Base-by-base conservation (phyloP, 2,113 vertebrate genomes). In the Acrocephalus arundinaceus region DNA sequence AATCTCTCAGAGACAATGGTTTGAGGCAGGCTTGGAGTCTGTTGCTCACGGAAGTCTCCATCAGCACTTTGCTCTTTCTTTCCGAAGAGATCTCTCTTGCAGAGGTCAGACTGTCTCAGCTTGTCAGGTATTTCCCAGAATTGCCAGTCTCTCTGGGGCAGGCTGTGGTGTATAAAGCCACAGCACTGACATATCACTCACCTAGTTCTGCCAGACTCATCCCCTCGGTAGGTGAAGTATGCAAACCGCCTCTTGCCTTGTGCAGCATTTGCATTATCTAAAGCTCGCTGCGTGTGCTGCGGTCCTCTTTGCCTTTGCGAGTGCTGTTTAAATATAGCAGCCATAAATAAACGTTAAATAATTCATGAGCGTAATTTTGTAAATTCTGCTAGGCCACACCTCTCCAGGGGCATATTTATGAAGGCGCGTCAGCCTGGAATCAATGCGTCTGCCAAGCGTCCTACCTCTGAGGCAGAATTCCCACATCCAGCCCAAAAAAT, bases 291-390 rank as follows among this genome's bases (percentile, higher is more conserved):
- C 89, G 74, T 57, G 83, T 70, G 96, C 97, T 62, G 55, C 63
- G 94, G 97, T 97, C 97, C 97, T 96, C 97, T 55, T 96, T 90
- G 85, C 97, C 96, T 98, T 96, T 95, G 96, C 96, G 96, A 97
- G 96, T 93, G 96, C 97, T 96, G 96, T 97, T 97, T 98, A 98
- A 98, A 98, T 98, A 98, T 98, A 98, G 97, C 97, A 97, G 97
- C 98, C 96, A 98, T 98, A 98, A 98, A 98, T 98, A 98, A 98
- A 97, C 81, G 97, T 98, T 99, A 98, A 99, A 99, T 99, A 99
- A 99, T 99, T 98, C 98, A 99, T 99, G 99, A 98, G 96, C 97
- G 98, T 98, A 98, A 99, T 99, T 99, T 98, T 97, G 97, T 98
- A 97, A 98, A 98, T 97, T 97, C 97, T 97, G 94, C 96, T 97